Base-by-base conservation (phyloP, 2,797 vertebrate species). In the Coluber constrictor region DNA sequence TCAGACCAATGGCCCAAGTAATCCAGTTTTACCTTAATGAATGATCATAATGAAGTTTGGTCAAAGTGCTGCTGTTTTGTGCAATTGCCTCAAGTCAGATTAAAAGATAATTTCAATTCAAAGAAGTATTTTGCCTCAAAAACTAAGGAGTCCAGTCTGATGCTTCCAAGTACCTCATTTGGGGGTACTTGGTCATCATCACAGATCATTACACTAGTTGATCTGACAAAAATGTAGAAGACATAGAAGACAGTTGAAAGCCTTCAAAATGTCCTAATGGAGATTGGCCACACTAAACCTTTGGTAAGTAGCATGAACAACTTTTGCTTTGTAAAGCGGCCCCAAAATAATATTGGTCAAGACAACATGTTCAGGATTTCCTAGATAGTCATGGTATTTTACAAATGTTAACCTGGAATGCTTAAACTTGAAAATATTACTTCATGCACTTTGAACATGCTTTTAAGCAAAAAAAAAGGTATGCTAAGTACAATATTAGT, bases 401-500 rank as follows among this genome's bases (percentile, higher is more conserved):
- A 37, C 54, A 92, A 43, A 55, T 8, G 25, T 66, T 86, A 93
- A 87, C 23, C 7, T 3, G 11, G 4, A 51, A 51, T 86, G 12
- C 51, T 51, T 51, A 47, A 79, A n/a, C 20, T 54, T 83, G 29
- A 43, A 37, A 23, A 15, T 61, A 59, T 13, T 8, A 37, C 13
- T 9, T 93, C 25, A 20, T 16, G 16, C 15, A 10, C 15, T 47
- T n/a, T 13, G n/a, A 93, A 88, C 43, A 90, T 23, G 56, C 25
- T 60, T 70, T 79, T 10, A n/a, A 8, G 16, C 23, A 27, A 29
- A 32, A 8, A 16, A 63, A 56, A 54, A 60, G 25, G 25, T 32
- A 63, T 47, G 11, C 25, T 70, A 86, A 16, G 91, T n/a, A 89
- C 88, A 87, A 37, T 91, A 93, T 56, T 94, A 43, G 43, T 94